These are phyloP conservation scores for Nymphalis urticae DNA, from an alignment of 2,888 invertebrate species.

Conservation along the genomic window DNA sequence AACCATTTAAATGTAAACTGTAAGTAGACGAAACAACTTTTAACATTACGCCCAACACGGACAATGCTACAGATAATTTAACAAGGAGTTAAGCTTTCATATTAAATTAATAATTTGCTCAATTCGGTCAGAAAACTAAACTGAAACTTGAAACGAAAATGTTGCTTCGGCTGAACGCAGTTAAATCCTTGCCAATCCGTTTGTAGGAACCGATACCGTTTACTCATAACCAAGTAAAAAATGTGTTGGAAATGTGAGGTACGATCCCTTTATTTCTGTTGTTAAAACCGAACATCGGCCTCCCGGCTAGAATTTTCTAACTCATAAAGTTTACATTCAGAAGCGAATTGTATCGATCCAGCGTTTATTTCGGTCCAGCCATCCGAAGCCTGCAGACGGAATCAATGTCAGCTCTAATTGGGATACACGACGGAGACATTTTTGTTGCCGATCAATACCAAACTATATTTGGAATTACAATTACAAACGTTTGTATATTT, in stretches of 20 bases:
- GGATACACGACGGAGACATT: conserved; percentile 60
- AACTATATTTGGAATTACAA: conserved; percentile 30
- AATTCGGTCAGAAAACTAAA: conserved; percentile 1
- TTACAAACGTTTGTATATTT: conserved; percentile 9
- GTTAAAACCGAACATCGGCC: conserved; percentile 11
- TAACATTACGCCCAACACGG: conserved; percentile 2
- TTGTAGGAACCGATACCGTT: conserved; percentile 18
- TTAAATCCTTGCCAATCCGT: conserved; percentile 22
- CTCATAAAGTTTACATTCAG: conserved; percentile 36
- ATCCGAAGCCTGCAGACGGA: conserved; percentile 60
- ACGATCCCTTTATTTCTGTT: conserved; percentile 24
- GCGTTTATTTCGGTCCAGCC: conserved; percentile 59
- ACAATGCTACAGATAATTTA: conserved; percentile 9
- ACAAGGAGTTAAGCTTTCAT: conserved; percentile 11
- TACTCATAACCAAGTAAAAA: conserved; percentile 25
- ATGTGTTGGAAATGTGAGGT: conserved; percentile 17
- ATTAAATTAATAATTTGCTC: background rate
- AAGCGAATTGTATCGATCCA: conserved; percentile 42
- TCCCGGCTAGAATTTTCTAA: conserved; percentile 25
- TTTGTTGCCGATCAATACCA: conserved; percentile 59
- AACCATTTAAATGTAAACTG: conserved; percentile 10
- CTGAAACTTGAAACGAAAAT: conserved; percentile 12
- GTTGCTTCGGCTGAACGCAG: background rate
- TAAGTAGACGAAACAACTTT: conserved; percentile 14
- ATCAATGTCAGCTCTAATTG: conserved; percentile 74